Base-by-base conservation (phyloP, 37 sponge, comb jelly and placozoan genomes). In the Diacarnus erythraeanus region DNA sequence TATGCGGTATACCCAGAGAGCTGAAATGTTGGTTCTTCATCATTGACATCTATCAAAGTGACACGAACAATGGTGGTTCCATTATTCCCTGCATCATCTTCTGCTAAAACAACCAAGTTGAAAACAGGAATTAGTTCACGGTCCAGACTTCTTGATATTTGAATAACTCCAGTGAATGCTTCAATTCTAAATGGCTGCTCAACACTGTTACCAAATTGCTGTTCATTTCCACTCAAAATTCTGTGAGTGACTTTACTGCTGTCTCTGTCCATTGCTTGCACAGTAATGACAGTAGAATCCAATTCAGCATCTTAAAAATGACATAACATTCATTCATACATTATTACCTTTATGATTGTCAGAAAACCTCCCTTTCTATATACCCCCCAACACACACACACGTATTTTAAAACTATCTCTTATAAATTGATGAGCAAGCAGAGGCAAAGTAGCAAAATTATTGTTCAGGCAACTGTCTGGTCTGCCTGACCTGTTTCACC, bases 171-270 rank as follows among this genome's bases (percentile, higher is more conserved):
- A 15, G 71, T 59, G 27, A 22, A 37, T 2, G 71, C 1, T 36
- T 81, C 68, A 30, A 87, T 81, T 2, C 20, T 68, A 68, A 87
- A 87, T 72, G n/a, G n/a, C n/a, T n/a, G n/a, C n/a, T n/a, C n/a
- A n/a, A n/a, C n/a, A n/a, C n/a, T n/a, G n/a, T n/a, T n/a, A n/a
- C n/a, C n/a, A n/a, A n/a, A n/a, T n/a, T n/a, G n/a, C 1, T 58
- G 43, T 5, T 72, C 79, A 76, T 64, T 68, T 0, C 64, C 72
- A 9, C 71, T 25, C 17, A 60, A 36, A 39, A 78, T 72, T 23
- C 39, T 35, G 74, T 85, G 78, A 29, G 39, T 44, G 39, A 85
- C 44, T 0, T 57, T 34, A 36, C 58, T 20, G 20, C 73, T 54
- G 57, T 87, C 88, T 20, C 35, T 18, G 56, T 87, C 88, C 33